Base-by-base conservation (phyloP, 2,113 vertebrate genomes). In the Stercorarius parasiticus region DNA sequence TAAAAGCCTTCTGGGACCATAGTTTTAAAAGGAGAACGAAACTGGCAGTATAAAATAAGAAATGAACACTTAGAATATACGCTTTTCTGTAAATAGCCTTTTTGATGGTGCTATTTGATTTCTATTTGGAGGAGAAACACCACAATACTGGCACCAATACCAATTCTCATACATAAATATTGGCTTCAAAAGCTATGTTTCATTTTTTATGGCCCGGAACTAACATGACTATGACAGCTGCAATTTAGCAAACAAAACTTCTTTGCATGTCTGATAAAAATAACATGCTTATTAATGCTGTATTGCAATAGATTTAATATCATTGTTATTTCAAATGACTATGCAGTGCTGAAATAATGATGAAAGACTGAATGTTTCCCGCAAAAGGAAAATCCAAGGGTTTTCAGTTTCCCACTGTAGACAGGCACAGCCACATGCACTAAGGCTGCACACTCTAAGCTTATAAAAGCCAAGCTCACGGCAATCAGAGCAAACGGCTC, bases 211-310 rank as follows among this genome's bases (percentile, higher is more conserved):
- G 82, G 49, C 18, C 30, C 43, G 56, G 43, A 96, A 95, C 16
- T 89, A 79, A n/a, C 47, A 65, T 6, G 12, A 20, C 40, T 56
- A 12, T 25, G 16, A 86, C 72, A 93, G 64, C 72, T 88, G 82
- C 59, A 93, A 71, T 90, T 92, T 81, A 92, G 36, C n/a, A 90
- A 95, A 87, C 40, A 76, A 45, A 90, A 90, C 77, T 38, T 55
- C 47, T 61, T 78, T 0, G 0, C 42, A 43, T 5, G 5, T 40
- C 69, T 90, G 64, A 71, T 74, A 94, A 94, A 95, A 92, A 90
- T 66, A 94, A 43, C 61, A 64, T 42, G 43, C 10, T 84, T 76
- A 71, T 38, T 82, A 84, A 65, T 53, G 42, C 32, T 80, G 11
- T 34, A 50, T 45, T 78, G 67, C 30, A 87, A 29, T 56, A 50